Evolutionary conservation across 2,113 vertebrate genomes (phyloP).

Genomic region (Psittacus erithacus): DNA sequence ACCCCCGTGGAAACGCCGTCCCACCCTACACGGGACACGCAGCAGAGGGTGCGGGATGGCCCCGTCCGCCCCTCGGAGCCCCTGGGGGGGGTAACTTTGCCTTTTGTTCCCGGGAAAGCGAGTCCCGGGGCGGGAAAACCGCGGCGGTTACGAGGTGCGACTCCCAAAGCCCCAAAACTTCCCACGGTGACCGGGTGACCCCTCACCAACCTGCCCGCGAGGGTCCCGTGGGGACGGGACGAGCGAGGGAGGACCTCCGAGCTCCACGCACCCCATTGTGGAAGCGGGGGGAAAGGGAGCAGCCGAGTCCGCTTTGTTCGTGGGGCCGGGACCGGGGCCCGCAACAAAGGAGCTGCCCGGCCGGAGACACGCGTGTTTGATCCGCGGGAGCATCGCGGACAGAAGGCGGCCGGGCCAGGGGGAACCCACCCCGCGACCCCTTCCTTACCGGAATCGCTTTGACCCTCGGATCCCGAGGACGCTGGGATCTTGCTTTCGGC

Average conservation of each 20-base stretch:
- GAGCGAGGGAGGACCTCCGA: background rate
- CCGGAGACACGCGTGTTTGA: background rate
- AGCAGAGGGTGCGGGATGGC: background rate
- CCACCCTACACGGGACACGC: fast-evolving
- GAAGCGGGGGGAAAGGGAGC: background rate
- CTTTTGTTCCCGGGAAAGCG: background rate
- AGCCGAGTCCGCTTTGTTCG: constrained; percentile 30
- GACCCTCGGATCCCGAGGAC: constrained; percentile 93
- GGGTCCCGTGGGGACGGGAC: background rate
- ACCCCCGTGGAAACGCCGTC: background rate
- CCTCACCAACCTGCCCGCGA: background rate
- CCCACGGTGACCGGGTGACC: fast-evolving
- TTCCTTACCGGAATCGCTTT: constrained; percentile 92
- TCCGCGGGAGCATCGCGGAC: background rate
- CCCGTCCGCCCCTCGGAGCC: background rate
- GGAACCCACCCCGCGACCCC: background rate
- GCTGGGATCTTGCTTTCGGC: constrained; percentile 83
- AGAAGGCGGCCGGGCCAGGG: background rate
- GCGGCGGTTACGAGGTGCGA: background rate
- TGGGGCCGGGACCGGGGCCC: constrained; percentile 23
- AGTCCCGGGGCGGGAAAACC: background rate
- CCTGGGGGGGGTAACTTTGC: background rate
- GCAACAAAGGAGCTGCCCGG: constrained; percentile 25
- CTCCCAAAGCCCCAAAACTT: background rate
- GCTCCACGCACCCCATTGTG: background rate